Evolutionary conservation across 1,140 invertebrate genomes (phyloP).

Genomic region (Chymomyza costata): DNA sequence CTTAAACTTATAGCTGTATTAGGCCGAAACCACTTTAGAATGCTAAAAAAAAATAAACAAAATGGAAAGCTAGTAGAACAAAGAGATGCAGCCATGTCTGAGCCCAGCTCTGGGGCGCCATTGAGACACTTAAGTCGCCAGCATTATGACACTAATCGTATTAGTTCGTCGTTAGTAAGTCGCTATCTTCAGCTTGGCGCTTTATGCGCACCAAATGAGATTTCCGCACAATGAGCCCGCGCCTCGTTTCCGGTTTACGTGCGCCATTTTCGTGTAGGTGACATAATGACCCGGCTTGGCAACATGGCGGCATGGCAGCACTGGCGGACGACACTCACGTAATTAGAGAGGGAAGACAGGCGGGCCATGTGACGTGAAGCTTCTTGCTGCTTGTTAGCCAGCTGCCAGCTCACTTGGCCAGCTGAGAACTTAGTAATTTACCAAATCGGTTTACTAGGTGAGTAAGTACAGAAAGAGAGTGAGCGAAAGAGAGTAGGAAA

Average conservation of each 20-base stretch:
- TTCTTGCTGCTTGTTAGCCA: too few relatives aligned
- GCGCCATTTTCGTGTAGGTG: slow-evolving; percentile 63
- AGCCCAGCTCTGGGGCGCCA: too few relatives aligned
- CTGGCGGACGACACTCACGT: slow-evolving; percentile 10
- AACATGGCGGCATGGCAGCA: slow-evolving; percentile 19
- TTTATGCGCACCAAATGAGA: slow-evolving; percentile 59
- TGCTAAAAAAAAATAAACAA: too few relatives aligned
- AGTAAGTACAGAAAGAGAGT: too few relatives aligned
- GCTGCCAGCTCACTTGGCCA: not conserved
- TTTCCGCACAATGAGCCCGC: slow-evolving; percentile 56
- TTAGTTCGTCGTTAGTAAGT: slow-evolving; percentile 61
- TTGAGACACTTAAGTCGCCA: slow-evolving; percentile 36
- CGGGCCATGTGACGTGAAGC: slow-evolving; percentile 9
- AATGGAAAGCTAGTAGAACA: too few relatives aligned
- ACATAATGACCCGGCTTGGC: slow-evolving; percentile 56
- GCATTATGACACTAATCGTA: slow-evolving; percentile 66
- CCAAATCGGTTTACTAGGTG: slow-evolving; percentile 67
- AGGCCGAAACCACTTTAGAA: too few relatives aligned
- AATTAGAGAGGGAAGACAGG: slow-evolving; percentile 42
- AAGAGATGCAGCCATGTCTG: too few relatives aligned
- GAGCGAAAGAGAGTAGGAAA: too few relatives aligned
- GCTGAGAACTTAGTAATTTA: slow-evolving; percentile 58
- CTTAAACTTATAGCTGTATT: too few relatives aligned
- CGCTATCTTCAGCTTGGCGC: slow-evolving; percentile 9
- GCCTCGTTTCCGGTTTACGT: slow-evolving; percentile 58